Conservation (phyloP, 2,113 vertebrate species). For the Ursus arctos region DNA sequence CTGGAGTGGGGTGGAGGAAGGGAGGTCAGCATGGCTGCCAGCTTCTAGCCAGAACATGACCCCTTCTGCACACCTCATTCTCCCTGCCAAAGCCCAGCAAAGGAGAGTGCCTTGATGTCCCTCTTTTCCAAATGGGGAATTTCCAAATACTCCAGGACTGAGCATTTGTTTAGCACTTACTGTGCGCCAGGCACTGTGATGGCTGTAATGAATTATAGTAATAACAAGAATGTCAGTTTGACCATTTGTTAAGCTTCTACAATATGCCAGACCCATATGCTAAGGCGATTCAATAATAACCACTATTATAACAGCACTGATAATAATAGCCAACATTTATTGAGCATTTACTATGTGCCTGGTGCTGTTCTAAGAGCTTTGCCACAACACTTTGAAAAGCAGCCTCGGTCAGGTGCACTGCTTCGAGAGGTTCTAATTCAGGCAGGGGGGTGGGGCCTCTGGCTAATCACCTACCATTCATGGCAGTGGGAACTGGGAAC, state of each 20-base stretch:
- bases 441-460: background rate
- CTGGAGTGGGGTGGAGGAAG: background rate
- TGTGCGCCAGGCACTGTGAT: background rate
- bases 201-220: background rate
- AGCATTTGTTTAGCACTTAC: background rate
- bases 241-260: background rate
- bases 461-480: background rate
- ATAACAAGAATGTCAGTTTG: background rate
- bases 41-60: background rate
- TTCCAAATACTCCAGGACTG: background rate
- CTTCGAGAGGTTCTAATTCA: background rate
- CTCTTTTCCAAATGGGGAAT: background rate
- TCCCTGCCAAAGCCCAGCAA: background rate
- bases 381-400: background rate
- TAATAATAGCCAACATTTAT: background rate
- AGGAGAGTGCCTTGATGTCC: background rate
- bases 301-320: background rate
- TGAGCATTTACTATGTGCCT: background rate
- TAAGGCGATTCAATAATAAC: background rate
- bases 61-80: background rate
- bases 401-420: background rate
- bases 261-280: background rate
- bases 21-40: background rate
- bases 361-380: background rate
- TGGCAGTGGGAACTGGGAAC: background rate